A percentile compares a stretch with the other conserved stretches of the same genome.
Conservation (phyloP, 2,797 vertebrate species). For the Spatula clypeata region DNA sequence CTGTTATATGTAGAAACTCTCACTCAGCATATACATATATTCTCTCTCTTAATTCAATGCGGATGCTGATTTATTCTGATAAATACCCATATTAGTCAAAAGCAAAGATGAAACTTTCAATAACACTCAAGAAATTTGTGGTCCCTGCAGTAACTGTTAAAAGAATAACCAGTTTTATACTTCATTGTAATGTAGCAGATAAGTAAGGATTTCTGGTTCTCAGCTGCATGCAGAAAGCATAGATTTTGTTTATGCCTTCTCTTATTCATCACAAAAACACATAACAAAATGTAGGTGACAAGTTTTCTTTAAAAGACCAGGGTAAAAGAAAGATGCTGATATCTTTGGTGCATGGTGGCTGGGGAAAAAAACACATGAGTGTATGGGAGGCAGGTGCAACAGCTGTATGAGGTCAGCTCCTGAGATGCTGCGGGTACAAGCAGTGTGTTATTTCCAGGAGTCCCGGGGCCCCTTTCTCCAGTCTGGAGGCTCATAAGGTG, state of each 20-base stretch:
- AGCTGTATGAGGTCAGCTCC: not conserved
- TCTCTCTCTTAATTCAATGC: not conserved
- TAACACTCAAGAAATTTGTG: not conserved
- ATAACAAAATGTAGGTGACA: not conserved
- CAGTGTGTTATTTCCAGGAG: not conserved
- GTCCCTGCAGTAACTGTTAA: not conserved
- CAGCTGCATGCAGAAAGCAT: not conserved
- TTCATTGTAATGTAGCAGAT: not conserved
- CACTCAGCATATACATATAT: not conserved
- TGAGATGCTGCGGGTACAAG: not conserved
- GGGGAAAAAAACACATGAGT: not conserved
- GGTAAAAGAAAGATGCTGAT: not conserved
- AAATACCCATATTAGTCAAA: not conserved
- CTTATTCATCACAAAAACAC: not conserved
- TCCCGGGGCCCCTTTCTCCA: fast-evolving
- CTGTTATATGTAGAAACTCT: not conserved
- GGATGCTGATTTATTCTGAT: not conserved
- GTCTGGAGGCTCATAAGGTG: not conserved
- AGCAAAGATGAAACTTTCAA: not conserved
- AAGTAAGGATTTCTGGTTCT: not conserved
- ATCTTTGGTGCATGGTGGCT: not conserved
- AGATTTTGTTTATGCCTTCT: not conserved
- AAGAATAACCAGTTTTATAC: not conserved
- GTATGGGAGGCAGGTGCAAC: not conserved
- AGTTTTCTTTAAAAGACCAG: not conserved